These are phyloP conservation scores for Lates calcarifer DNA, from an alignment of 2,113 vertebrate genomes.

Conservation along the genomic window DNA sequence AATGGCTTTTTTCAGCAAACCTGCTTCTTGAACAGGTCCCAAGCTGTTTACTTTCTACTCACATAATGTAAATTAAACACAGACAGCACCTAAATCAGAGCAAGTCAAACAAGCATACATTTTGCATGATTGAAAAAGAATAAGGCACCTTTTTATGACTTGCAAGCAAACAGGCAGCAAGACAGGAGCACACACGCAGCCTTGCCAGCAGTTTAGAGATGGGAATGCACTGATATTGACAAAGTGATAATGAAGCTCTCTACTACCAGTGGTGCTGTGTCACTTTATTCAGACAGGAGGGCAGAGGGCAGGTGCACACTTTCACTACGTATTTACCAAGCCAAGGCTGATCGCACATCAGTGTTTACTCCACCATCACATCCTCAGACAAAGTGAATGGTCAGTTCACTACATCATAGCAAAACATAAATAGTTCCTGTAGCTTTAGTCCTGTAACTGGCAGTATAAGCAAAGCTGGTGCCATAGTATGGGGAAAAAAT, in stretches of 20 bases:
- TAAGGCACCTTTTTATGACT: neutral
- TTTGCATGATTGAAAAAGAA: neutral
- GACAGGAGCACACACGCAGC: neutral
- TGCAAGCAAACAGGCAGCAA: slow-evolving; percentile 11
- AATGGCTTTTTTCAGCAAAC: neutral
- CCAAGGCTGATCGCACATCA: slow-evolving; percentile 6
- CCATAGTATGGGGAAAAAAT: slow-evolving; percentile 3
- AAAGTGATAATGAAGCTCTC: slow-evolving; percentile 46
- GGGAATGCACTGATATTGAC: slow-evolving; percentile 49
- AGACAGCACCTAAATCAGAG: neutral
- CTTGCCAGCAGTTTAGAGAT: neutral
- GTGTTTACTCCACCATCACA: neutral
- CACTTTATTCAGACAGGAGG: slow-evolving; percentile 27
- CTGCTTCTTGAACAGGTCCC: neutral
- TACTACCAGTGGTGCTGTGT: slow-evolving; percentile 9
- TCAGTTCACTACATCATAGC: slow-evolving; percentile 4
- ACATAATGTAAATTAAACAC: slow-evolving; percentile 13
- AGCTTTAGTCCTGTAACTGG: neutral
- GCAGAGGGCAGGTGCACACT: slow-evolving; percentile 11
- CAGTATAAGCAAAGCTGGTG: neutral
- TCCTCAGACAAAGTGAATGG: slow-evolving; percentile 7
- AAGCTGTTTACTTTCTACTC: slow-evolving; percentile 4
- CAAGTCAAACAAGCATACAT: slow-evolving; percentile 12
- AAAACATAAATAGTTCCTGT: neutral
- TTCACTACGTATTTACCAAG: slow-evolving; percentile 29